Evolutionary conservation across 2,113 vertebrate genomes (phyloP), one percentile per base, ranked within the genome.

Genomic region (Pollachius pollachius): DNA sequence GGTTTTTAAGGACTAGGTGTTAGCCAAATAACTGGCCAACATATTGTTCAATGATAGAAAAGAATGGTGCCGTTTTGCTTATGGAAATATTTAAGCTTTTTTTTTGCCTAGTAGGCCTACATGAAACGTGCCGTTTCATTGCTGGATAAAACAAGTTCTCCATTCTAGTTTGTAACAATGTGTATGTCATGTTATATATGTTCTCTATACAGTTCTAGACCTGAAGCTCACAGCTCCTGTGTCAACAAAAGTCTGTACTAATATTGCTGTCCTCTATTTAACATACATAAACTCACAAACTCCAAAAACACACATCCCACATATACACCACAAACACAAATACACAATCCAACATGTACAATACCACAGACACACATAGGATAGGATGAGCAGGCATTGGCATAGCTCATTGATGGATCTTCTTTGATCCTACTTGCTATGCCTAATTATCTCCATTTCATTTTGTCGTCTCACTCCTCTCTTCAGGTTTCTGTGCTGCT

Each of bases 381-480:
- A 82, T 77, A 77, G 79, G 66, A 75, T 64, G 73, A 81, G 81
- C 69, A 52, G 21, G 70, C 77, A 86, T 87, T 81, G 84, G 80
- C 83, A 85, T 77, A 79, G 71, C 81, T 84, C 79, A 80, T 70
- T 85, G 86, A 85, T 84, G 84, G 72, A 77, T 64, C 52, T 34
- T 59, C 76, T 90, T 87, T 87, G 82, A 88, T 88, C 78, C 79
- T 16, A 11, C 82, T 81, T 57, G 62, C 84, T 25, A 65, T 60
- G 71, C 75, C 85, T 87, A 84, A 90, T 89, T 85, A 88, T 84
- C 78, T 73, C 64, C 54, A 48, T 81, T 74, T 80, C 77, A 80
- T 77, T 70, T 63, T 69, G 81, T 78, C 71, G 64, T 70, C 70
- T 15, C 54, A 75, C 30, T 71, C 71, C 27, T 58, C 52, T 81